Evolutionary conservation across 2,113 vertebrate genomes (phyloP), one percentile per base, ranked within the genome.

Genomic region (Delphinapterus leucas): DNA sequence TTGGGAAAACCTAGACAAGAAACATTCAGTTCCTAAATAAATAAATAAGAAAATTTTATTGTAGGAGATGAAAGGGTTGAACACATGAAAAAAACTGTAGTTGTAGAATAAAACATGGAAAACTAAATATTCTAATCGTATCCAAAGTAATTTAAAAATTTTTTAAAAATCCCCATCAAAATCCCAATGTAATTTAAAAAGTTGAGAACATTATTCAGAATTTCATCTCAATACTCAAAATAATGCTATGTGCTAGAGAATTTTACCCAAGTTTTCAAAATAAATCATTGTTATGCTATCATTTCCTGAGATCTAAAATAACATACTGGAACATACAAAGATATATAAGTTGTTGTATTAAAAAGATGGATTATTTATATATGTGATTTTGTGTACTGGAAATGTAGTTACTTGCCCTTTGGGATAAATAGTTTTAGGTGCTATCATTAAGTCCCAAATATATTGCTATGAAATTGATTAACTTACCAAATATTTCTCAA

Each of bases 21-120:
- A 96, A 89, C 20, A 70, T 15, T 67, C 71, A 79, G 10, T 60
- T 77, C 25, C 26, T 58, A 92, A 28, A 60, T 26, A 77, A 77
- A 90, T 55, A 87, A 91, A 93, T 5, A 95, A 70, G 38, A 90
- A 90, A 53, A 11, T 41, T 63, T 71, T 85, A 84, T 10, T 90
- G 17, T 36, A 97, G 87, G 13, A 95, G 87, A 87, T 63, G n/a
- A 82, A 97, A 67, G 8, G 25, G 33, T 47, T 93, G 49, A 83
- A 67, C 33, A 47, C 1, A 23, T 82, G 8, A 60, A 93, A 77
- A 70, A 94, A 90, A n/a, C 36, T 44, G 18, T 14, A 67, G 38
- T 25, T 36, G 10, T 41, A 81, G 26, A 86, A 65, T 0, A 76
- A 58, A 92, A 91, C 83, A 41, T 7, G n/a, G 49, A 61, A 31